Conservation (phyloP, 1,140 invertebrate species). For the Mamestra configurata region DNA sequence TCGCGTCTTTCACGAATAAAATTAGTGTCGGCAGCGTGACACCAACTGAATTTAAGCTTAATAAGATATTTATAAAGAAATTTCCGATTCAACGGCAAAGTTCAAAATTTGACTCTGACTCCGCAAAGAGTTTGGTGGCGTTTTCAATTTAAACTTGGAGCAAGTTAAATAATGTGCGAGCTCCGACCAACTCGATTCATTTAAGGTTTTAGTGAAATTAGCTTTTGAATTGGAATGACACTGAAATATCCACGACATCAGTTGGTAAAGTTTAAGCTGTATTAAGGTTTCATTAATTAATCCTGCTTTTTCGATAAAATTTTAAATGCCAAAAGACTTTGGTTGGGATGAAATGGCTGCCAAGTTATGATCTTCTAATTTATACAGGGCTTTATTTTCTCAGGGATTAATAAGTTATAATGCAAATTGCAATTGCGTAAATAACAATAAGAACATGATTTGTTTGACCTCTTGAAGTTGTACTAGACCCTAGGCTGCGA, state of each 20-base stretch:
- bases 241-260: slow-evolving; percentile 74
- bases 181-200: slow-evolving; percentile 83
- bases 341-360: slow-evolving; percentile 10
- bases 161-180: slow-evolving; percentile 87
- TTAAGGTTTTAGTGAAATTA: slow-evolving; percentile 87
- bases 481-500: not conserved
- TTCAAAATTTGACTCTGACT: slow-evolving; percentile 86
- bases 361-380: slow-evolving; percentile 3
- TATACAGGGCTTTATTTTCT: not conserved
- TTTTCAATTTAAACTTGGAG: slow-evolving; percentile 87
- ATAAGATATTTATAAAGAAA: slow-evolving; percentile 88
- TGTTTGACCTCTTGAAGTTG: not conserved
- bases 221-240: slow-evolving; percentile 83
- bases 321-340: slow-evolving; percentile 27
- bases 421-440: not conserved
- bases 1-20: slow-evolving; percentile 84
- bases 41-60: slow-evolving; percentile 87
- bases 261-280: slow-evolving; percentile 66
- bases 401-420: not conserved
- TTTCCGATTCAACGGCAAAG: slow-evolving; percentile 87
- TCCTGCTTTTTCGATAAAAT: slow-evolving; percentile 57
- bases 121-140: slow-evolving; percentile 84
- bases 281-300: slow-evolving; percentile 62
- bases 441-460: not conserved
- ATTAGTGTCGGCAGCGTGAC: slow-evolving; percentile 87